These are phyloP conservation scores for Acarapis woodi DNA, from an alignment of 1,140 invertebrate genomes.

Conservation along the genomic window DNA sequence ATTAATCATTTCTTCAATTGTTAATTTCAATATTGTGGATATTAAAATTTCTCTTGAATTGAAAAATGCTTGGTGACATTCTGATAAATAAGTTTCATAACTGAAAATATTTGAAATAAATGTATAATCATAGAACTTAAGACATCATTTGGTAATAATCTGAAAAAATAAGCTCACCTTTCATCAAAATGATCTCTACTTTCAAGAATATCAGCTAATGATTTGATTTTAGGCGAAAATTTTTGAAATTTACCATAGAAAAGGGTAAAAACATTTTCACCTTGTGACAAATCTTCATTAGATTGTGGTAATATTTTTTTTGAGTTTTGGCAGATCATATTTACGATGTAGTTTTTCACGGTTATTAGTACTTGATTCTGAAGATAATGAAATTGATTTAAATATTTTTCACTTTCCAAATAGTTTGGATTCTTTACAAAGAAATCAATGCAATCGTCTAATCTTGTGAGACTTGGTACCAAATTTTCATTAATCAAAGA, in stretches of 20 bases:
- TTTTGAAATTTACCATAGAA: slow-evolving; percentile 84
- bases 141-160: too few species aligned
- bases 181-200: slow-evolving; percentile 31
- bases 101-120: slow-evolving; percentile 20
- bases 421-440: slow-evolving; percentile 43
- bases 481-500: slow-evolving; percentile 55
- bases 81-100: slow-evolving; percentile 40
- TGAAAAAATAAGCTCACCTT: slow-evolving; percentile 25
- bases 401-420: slow-evolving; percentile 36
- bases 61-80: slow-evolving; percentile 62
- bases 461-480: slow-evolving; percentile 41
- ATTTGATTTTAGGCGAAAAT: slow-evolving; percentile 45
- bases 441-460: slow-evolving; percentile 62
- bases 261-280: slow-evolving; percentile 49
- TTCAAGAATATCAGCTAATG: slow-evolving; percentile 51
- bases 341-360: slow-evolving; percentile 13
- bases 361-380: slow-evolving; percentile 13
- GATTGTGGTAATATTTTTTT: slow-evolving; percentile 27
- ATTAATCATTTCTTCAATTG: slow-evolving; percentile 34
- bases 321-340: slow-evolving; percentile 20
- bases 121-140: slow-evolving; percentile 3
- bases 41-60: slow-evolving; percentile 37
- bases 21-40: slow-evolving; percentile 38
- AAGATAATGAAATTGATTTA: slow-evolving; percentile 17
- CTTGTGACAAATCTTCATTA: slow-evolving; percentile 13